Conservation (phyloP, 2,797 vertebrate species). For the Melanotaenia maccullochi region DNA sequence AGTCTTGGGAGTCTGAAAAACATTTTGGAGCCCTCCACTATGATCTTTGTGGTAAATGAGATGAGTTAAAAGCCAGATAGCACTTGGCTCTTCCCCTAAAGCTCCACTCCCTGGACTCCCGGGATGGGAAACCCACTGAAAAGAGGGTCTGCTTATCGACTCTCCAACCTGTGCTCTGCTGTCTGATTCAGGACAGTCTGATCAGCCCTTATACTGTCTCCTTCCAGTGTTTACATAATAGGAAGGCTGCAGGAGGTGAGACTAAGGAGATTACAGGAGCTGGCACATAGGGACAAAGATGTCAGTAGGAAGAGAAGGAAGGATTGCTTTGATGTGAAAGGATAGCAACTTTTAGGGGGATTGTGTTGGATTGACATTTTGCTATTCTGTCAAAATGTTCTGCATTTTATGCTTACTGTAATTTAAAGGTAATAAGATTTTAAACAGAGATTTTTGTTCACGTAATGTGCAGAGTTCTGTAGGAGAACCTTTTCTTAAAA, state of each 20-base stretch:
- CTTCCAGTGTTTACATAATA: slow-evolving; percentile 65
- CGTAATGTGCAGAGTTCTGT: no score
- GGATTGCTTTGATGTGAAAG: background rate
- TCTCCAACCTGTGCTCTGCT: slow-evolving; percentile 36
- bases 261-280: slow-evolving; percentile 75
- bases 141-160: slow-evolving; percentile 19
- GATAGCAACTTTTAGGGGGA: background rate
- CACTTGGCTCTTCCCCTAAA: slow-evolving; percentile 9
- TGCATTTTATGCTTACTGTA: background rate
- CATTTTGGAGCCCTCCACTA: slow-evolving; percentile 56
- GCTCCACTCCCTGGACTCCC: slow-evolving; percentile 60
- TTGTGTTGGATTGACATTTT: background rate
- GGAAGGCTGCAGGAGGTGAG: slow-evolving; percentile 54
- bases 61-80: slow-evolving; percentile 2
- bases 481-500: no score
- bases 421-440: background rate
- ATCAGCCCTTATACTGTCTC: slow-evolving; percentile 59
- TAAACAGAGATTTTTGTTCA: no score
- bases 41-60: slow-evolving; percentile 28
- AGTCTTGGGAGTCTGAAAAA: slow-evolving; percentile 73
- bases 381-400: background rate
- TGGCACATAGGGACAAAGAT: slow-evolving; percentile 49
- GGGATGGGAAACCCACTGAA: slow-evolving; percentile 43
- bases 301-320: slow-evolving; percentile 30
- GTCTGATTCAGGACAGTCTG: slow-evolving; percentile 39